Evolutionary conservation across 2,113 vertebrate species (phyloP).

Genomic region (Eupsittula cactorum): DNA sequence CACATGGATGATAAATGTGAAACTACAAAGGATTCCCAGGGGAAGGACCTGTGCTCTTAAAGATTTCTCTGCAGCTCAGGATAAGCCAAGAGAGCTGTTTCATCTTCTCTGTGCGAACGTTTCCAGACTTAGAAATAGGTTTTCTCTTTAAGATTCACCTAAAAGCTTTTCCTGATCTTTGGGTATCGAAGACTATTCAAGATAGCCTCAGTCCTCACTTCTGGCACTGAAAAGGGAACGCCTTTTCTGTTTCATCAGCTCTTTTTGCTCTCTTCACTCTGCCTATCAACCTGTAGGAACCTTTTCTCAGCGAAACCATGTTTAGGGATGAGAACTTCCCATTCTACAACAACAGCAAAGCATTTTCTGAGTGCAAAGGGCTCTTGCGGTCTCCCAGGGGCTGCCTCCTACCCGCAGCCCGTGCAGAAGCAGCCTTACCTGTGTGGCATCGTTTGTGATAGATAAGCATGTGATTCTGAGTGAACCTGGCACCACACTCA

Average conservation of each 20-base stretch:
- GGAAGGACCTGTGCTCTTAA: neutral
- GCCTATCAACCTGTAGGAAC: neutral
- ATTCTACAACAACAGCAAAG: neutral
- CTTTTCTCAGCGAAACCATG: neutral
- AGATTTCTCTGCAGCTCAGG: neutral
- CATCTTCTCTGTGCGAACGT: neutral
- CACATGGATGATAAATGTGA: rapidly evolving
- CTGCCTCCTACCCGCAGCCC: neutral
- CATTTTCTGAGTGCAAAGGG: neutral
- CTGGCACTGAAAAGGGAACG: neutral
- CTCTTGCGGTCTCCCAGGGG: neutral
- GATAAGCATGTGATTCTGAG: constrained; percentile 97
- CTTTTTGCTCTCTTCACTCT: neutral
- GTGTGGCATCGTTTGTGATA: constrained; percentile 97
- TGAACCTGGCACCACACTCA: constrained; percentile 91
- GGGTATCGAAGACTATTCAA: neutral
- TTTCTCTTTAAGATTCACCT: neutral
- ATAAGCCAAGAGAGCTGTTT: neutral
- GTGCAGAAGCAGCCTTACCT: constrained; percentile 75
- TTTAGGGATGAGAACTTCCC: neutral
- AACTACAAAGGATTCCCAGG: rapidly evolving
- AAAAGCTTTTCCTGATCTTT: neutral
- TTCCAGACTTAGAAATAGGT: neutral
- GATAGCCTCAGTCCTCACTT: neutral
- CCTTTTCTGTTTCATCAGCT: neutral